Evolutionary conservation across 92 coral and sea anemone species (phyloP), one percentile per base, ranked within the genome.

Genomic region (Epizoanthus illoricatus): DNA sequence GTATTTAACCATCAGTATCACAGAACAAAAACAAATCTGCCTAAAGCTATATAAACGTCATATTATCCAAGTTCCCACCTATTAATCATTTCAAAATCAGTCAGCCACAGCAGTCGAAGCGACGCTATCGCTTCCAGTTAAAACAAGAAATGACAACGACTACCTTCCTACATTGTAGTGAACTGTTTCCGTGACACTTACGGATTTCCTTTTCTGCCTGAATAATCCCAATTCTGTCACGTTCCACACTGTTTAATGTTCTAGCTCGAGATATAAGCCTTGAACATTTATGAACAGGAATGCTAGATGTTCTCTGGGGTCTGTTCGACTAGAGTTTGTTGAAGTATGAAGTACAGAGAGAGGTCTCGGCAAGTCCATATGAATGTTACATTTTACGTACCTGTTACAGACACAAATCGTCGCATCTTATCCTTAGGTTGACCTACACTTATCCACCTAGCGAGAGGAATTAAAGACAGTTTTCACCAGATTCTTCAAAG

Each of bases 401-500:
- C 56, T 52, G 56, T 52, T 52, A 52, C 11, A 52, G 56, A 52
- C 56, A 9, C 56, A 52, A 52, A 52, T 52, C 56, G 56, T 52
- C 12, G 56, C 56, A 52, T 52, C 15, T 52, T 52, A 52, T 12
- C 56, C 15, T 59, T 13, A 78, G 69, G 43, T 62, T 41, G 47
- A 63, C 18, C 12, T 64, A 36, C 24, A 63, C 23, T 40, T 64
- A 21, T 42, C 33, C 62, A 69, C 70, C 56, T 13, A 52, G 56
- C 2, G 56, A 52, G 56, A 11, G 2, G 56, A 52, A 63, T 20
- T 45, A 20, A 45, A 63, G 43, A 42, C 49, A 78, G 43, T 78
- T 78, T 63, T 78, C 82, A 43, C 69, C 82, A 63, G 72, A 78
- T 78, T 78, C 72, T 63, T 78, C 61, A 65, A 63, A 45, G 42